Evolutionary conservation across 2,113 vertebrate species (phyloP).

Genomic region (Cyphomyrus plagiostoma): DNA sequence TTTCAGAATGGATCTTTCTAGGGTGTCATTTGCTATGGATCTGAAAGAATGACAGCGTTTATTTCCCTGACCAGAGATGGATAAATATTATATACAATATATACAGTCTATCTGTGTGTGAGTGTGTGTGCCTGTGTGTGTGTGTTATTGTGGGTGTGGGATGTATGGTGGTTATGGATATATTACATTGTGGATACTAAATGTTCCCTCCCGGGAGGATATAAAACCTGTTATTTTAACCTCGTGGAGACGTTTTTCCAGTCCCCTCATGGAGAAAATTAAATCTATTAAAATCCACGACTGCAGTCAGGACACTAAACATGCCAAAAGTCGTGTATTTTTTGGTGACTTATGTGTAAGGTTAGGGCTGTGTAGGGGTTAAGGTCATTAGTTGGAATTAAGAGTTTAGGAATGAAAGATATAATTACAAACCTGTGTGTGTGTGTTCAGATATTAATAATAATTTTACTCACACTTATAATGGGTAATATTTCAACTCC

Average conservation of each 20-base stretch:
- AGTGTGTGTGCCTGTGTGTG: neutral
- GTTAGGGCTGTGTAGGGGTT: neutral
- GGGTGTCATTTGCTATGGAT: slow-evolving; percentile 31
- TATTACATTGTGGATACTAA: neutral
- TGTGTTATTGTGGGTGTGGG: neutral
- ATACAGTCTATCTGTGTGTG: neutral
- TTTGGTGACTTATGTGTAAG: neutral
- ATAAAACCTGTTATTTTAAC: neutral
- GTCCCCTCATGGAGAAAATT: neutral
- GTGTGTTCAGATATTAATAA: neutral
- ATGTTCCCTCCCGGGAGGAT: neutral
- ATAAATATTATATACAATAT: slow-evolving; percentile 10
- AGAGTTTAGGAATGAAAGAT: neutral
- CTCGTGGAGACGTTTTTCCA: neutral
- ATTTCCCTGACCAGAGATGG: slow-evolving; percentile 47
- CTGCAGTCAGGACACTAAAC: neutral
- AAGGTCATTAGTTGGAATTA: neutral
- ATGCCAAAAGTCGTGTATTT: neutral
- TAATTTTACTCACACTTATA: neutral
- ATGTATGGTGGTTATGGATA: neutral
- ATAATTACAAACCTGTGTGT: neutral
- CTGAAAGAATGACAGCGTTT: slow-evolving; percentile 38
- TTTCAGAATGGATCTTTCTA: neutral
- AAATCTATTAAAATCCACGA: neutral
- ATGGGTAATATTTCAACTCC: neutral